Evolutionary conservation across 1,140 invertebrate species (phyloP).

Genomic region (Mizuhopecten yessoensis): DNA sequence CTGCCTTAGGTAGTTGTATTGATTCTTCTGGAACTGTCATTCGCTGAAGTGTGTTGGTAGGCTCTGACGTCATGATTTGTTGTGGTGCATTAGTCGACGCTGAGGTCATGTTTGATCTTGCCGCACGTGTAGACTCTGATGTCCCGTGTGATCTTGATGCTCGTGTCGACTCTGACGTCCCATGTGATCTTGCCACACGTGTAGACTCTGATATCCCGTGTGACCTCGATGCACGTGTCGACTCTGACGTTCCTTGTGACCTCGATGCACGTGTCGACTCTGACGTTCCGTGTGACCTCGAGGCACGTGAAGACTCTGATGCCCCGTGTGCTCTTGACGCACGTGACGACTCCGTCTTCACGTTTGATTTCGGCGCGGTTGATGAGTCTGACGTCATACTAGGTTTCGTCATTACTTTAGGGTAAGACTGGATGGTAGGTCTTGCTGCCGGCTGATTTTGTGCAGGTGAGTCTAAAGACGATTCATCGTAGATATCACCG

Average conservation of each 20-base stretch:
- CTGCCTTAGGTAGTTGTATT: not conserved
- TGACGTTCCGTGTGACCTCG: not conserved
- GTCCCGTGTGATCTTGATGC: not conserved
- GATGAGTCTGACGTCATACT: not conserved
- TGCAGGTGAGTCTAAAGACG: not conserved
- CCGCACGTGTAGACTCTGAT: not conserved
- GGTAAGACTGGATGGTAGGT: not conserved
- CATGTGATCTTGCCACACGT: not conserved
- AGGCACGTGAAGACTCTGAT: not conserved
- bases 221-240: not conserved
- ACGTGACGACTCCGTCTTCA: not conserved
- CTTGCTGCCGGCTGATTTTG: not conserved
- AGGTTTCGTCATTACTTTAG: not conserved
- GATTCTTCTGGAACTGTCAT: not conserved
- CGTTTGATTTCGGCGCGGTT: not conserved
- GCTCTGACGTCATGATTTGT: not conserved
- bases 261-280: not conserved
- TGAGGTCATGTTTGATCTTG: not conserved
- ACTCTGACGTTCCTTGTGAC: not conserved
- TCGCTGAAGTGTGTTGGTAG: not conserved
- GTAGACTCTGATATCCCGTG: not conserved
- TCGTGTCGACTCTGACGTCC: not conserved
- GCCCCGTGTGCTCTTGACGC: not conserved
- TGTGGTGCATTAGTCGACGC: not conserved
- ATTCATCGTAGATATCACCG: not conserved